Base-by-base conservation (phyloP, 2,888 invertebrate genomes). In the Pyralis farinalis region DNA sequence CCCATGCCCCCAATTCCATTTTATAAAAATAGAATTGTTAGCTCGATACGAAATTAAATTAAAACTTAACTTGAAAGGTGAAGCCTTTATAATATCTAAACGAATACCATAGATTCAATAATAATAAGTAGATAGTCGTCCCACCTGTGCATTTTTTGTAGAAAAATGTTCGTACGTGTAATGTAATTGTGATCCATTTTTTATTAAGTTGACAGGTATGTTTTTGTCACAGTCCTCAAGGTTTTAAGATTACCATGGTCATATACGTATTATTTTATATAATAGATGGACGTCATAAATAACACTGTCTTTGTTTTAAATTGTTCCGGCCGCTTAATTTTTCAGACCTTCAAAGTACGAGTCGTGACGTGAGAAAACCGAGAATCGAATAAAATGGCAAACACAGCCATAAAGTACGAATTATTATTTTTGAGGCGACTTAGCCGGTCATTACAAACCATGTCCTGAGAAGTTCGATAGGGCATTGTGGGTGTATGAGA, bases 401-500 rank as follows among this genome's bases (percentile, higher is more conserved):
- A 16, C 3, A 4, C 3, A 16, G 3, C n/a, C 9, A 32, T 32
- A 16, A 32, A 16, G 32, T 32, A 28, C 7, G 2, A 16, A 29
- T 37, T 20, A 16, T 21, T 22, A 37, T 37, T 31, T 27, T 22
- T 31, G 20, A 10, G n/a, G 8, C n/a, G 11, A 12, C 30, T 21
- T 1, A 7, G 20, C 20, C 21, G 10, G 30, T 11, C 30, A n/a
- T 16, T n/a, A n/a, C n/a, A n/a, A n/a, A n/a, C n/a, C n/a, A n/a
- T n/a, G n/a, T 16, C 16, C 30, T 68, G 70, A 60, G 66, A 68
- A 68, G 57, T 27, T 33, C 27, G 33, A 40, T 40, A 38, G 46
- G 61, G 50, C 55, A 49, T 51, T 46, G 63, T n/a, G n/a, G n/a
- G n/a, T n/a, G n/a, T 59, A 74, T 82, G 82, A 63, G 83, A 85